These are phyloP conservation scores for Cerastis rubricosa DNA, from an alignment of 2,888 invertebrate genomes.

Conservation along the genomic window DNA sequence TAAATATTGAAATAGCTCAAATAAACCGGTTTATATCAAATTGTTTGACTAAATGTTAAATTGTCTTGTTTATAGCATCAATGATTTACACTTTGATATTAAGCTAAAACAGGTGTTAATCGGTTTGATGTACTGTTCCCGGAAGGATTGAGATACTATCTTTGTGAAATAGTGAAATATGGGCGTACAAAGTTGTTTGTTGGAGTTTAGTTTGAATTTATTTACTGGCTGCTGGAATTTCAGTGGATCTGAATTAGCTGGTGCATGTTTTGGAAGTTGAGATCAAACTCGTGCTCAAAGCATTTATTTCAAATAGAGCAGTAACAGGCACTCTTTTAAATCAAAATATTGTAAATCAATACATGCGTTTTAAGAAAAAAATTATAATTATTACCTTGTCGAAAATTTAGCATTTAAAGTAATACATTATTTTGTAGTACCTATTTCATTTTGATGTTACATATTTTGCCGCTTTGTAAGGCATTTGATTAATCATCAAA, in stretches of 20 bases:
- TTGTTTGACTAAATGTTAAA: constrained; percentile 50
- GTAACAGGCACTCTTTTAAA: no score
- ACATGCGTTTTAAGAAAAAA: no score
- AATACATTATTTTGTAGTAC: no score
- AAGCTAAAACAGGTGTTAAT: constrained; percentile 47
- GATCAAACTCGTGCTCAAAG: neutral
- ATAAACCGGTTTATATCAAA: constrained; percentile 37
- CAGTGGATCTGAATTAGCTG: neutral
- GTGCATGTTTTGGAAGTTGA: neutral
- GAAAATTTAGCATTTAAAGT: no score
- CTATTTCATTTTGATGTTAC: no score
- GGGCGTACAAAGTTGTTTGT: neutral
- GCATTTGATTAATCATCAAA: no score
- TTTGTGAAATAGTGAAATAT: constrained; percentile 29
- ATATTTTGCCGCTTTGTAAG: no score
- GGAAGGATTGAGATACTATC: constrained; percentile 21
- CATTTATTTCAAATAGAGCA: neutral
- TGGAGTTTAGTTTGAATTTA: constrained; percentile 9
- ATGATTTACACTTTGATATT: constrained; percentile 52
- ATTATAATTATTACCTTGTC: no score
- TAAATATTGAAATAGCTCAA: constrained; percentile 38
- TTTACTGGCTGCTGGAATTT: constrained; percentile 13
- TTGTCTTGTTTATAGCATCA: constrained; percentile 37
- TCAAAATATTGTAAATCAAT: no score
- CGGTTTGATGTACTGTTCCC: constrained; percentile 36